Conservation (phyloP, 2,113 vertebrate genomes). For the Proteles cristata region DNA sequence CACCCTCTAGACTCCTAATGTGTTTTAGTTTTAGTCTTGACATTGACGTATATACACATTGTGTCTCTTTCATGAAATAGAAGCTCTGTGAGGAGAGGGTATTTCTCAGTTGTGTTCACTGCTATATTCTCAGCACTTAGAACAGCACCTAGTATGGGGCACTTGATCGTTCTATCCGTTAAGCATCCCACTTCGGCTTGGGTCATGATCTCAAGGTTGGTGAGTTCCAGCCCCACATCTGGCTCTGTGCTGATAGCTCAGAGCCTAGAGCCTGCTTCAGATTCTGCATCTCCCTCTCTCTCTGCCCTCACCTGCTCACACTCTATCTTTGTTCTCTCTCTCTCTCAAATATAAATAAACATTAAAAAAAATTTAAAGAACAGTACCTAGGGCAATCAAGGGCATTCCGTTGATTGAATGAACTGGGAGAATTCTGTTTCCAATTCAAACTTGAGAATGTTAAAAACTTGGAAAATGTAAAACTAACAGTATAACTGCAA, state of each 20-base stretch:
- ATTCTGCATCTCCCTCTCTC: no score
- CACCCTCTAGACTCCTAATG: neutral
- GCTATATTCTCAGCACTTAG: neutral
- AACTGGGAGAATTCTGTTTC: neutral
- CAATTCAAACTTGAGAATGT: neutral
- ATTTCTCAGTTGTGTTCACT: neutral
- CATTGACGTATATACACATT: neutral
- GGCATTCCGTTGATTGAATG: neutral
- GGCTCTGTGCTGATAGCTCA: no score
- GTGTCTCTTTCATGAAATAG: neutral
- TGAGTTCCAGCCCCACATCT: no score
- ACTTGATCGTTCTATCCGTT: no score
- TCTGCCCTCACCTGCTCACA: no score
- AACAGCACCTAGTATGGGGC: neutral
- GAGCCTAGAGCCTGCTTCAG: no score
- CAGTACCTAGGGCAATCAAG: neutral
- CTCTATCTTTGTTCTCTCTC: no score
- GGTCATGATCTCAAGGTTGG: no score
- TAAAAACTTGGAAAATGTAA: slow-evolving; percentile 9
- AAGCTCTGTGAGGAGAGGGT: neutral
- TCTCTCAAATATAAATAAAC: no score
- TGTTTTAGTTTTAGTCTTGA: neutral
- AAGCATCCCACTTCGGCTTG: no score
- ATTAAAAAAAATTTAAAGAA: neutral
- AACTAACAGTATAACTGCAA: neutral